These are phyloP conservation scores for Pseudomyrmex concolor DNA, from an alignment of 1,140 invertebrate species.

Conservation along the genomic window DNA sequence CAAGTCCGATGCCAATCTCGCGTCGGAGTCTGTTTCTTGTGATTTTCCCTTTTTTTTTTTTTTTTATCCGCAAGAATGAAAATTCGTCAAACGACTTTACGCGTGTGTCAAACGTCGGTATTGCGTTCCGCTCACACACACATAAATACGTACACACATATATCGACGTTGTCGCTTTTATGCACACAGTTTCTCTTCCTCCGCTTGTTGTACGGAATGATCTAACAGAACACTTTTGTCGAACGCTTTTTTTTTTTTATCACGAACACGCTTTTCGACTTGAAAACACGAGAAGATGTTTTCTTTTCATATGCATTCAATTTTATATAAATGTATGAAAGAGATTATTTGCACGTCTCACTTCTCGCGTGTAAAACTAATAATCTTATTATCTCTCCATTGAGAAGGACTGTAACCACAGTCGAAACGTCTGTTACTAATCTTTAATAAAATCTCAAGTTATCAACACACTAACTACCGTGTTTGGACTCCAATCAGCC, in stretches of 20 bases:
- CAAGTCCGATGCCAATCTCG: not conserved
- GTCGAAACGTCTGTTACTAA: too few species aligned
- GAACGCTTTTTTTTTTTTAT: too few species aligned
- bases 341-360: too few species aligned
- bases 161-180: not conserved
- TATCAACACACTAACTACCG: too few species aligned
- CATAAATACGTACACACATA: not conserved
- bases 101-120: not conserved
- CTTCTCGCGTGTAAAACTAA: too few species aligned
- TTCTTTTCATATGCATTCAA: too few species aligned
- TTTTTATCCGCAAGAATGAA: constrained; percentile 17
- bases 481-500: too few species aligned
- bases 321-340: too few species aligned
- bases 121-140: not conserved
- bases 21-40: not conserved
- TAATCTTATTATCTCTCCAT: too few species aligned
- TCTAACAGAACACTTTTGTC: not conserved
- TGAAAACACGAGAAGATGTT: not conserved
- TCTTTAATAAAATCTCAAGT: too few species aligned
- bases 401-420: too few species aligned
- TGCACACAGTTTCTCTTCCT: not conserved
- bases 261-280: not conserved
- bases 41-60: not conserved
- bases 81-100: constrained; percentile 4
- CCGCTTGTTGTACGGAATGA: not conserved